Evolutionary conservation across 2,888 invertebrate species (phyloP), one percentile per base, ranked within the genome.

Genomic region (Spisula solida): DNA sequence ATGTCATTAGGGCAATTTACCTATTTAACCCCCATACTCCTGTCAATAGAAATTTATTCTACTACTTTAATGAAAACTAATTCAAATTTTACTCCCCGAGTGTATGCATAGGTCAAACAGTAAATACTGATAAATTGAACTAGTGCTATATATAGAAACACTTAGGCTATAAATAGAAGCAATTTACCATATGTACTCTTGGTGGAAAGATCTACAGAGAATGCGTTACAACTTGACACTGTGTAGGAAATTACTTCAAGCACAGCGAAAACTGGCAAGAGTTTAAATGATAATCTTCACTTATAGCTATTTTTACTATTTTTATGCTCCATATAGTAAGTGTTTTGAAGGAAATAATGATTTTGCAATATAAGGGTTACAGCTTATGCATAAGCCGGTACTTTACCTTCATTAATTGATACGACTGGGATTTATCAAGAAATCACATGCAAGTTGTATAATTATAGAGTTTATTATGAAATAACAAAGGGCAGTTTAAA

Each of bases 71-170:
- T 83, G 75, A 83, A 75, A 83, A 75, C 60, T 60, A 75, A 83
- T 86, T 79, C 81, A 81, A 85, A 78, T 85, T 41, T 82, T 81
- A 82, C 86, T 75, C 87, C 47, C 79, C 78, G 25, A n/a, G 31
- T 88, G 88, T 90, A 84, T 87, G 83, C 80, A 78, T 51, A 81
- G 82, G 87, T 47, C 70, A 51, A 81, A 85, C 75, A 75, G 82
- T 86, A 90, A n/a, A 90, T 85, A 88, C 82, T 78, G 80, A 82
- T 88, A 86, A 82, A 82, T 86, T 88, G 88, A 90, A 84, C 88
- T 60, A 70, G 51, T 14, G 51, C 88, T 88, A 88, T 79, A 86
- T 80, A 84, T 90, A 90, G 90, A n/a, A 81, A 48, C 81, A 88
- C 48, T 86, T 88, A 48, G 56, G 75, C 86, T 90, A 90, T 83